These are phyloP conservation scores for Mesochorus sp. DNA, from an alignment of 2,888 invertebrate genomes.

Conservation along the genomic window DNA sequence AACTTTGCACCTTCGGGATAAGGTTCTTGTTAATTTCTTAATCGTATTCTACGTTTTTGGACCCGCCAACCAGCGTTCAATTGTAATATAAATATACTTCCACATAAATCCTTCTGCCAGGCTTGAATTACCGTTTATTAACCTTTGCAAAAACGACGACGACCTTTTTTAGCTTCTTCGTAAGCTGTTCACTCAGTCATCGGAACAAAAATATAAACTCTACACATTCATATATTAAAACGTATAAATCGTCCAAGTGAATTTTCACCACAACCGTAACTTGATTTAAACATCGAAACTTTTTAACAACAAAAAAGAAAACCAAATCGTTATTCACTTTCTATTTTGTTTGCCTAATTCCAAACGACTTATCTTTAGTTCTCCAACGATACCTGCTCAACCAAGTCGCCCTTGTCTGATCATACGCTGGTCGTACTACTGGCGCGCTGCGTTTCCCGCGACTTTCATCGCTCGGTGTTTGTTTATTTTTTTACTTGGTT, in stretches of 20 bases:
- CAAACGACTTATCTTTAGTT: conserved; percentile 1
- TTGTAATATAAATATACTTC: conserved; percentile 67
- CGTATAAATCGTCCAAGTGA: conserved; percentile 15
- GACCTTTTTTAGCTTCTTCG: background rate
- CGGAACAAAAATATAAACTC: background rate
- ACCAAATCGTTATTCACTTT: conserved; percentile 12
- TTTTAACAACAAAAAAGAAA: background rate
- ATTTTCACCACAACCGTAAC: background rate
- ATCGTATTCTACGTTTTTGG: conserved; percentile 81
- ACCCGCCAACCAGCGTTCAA: conserved; percentile 81
- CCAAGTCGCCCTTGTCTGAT: conserved; percentile 12
- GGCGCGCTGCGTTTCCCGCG: background rate
- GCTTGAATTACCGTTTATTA: background rate
- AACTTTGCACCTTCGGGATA: conserved; percentile 19
- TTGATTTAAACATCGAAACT: conserved; percentile 30
- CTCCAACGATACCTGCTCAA: background rate
- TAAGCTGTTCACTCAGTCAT: conserved; percentile 3
- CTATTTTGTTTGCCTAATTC: background rate
- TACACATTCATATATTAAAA: conserved; percentile 7
- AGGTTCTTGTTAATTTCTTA: conserved; percentile 58
- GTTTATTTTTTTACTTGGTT: background rate
- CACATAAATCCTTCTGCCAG: conserved; percentile 33
- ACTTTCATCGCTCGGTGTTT: background rate
- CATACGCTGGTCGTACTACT: conserved; percentile 26
- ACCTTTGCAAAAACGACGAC: background rate